Evolutionary conservation across 1,140 invertebrate species (phyloP).

Genomic region (Ceratina australensis): DNA sequence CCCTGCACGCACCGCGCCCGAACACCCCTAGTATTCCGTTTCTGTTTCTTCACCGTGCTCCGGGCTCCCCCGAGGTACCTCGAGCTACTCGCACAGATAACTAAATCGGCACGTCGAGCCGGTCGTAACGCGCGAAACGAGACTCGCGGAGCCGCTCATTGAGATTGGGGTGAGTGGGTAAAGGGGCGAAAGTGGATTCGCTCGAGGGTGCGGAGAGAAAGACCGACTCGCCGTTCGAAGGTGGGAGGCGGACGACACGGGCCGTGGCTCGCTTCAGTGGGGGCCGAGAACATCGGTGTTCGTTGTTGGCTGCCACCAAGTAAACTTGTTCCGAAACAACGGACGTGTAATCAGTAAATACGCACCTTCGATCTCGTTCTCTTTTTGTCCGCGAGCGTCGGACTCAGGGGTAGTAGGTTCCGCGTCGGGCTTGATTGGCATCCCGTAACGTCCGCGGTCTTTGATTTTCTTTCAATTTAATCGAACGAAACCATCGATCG

Average conservation of each 20-base stretch:
- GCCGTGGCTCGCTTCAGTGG: background rate
- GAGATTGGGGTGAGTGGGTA: slow-evolving; percentile 10
- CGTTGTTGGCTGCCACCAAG: slow-evolving; percentile 14
- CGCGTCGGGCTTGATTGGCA: background rate
- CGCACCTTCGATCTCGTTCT: background rate
- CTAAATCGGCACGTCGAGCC: slow-evolving; percentile 65
- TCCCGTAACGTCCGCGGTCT: background rate
- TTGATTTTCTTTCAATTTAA: background rate
- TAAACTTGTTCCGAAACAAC: slow-evolving; percentile 15
- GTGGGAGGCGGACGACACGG: background rate
- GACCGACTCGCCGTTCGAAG: background rate
- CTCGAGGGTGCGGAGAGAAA: slow-evolving; percentile 24
- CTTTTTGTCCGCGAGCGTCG: background rate
- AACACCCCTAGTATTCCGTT: too few species aligned
- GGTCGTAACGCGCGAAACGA: slow-evolving; percentile 10
- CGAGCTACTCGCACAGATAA: slow-evolving; percentile 54
- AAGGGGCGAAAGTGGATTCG: slow-evolving; percentile 15
- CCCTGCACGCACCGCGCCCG: background rate
- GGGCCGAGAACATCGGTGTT: slow-evolving; percentile 5
- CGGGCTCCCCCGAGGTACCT: background rate
- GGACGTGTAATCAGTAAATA: background rate
- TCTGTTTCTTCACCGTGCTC: background rate
- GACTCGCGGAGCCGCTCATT: background rate
- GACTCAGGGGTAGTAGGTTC: too few species aligned
- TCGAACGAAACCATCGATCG: background rate